phyloP scores from a whole-genome alignment of 2,888 invertebrate species.

The Halictus quadricinctus region DNA sequence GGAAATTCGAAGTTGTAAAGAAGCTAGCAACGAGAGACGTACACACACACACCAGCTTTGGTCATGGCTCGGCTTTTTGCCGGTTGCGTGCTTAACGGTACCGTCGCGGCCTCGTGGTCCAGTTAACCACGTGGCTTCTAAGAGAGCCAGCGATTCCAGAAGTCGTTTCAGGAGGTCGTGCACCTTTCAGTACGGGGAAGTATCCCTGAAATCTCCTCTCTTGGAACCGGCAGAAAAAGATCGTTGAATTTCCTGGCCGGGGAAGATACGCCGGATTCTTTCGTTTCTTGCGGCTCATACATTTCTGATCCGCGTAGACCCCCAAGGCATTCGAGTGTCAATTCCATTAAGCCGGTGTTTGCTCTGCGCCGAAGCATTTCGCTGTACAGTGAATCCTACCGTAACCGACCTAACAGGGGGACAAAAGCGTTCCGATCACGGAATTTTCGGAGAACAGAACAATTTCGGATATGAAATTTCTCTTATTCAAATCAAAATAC shows the following conservation, averaged over 20 bases:
- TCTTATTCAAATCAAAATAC: too few relatives aligned
- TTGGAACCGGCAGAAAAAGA: constrained; percentile 11
- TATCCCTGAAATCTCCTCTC: constrained; percentile 34
- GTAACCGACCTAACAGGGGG: not conserved
- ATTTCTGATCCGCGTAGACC: not conserved
- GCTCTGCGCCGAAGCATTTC: not conserved
- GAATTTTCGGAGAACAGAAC: too few relatives aligned
- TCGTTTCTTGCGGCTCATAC: not conserved
- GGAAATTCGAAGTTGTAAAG: constrained; percentile 60
- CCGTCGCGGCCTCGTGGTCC: constrained; percentile 72
- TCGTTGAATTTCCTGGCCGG: not conserved
- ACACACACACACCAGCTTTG: constrained; percentile 60
- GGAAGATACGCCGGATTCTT: not conserved
- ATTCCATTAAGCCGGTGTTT: not conserved
- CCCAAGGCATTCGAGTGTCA: not conserved
- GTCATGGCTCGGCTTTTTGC: constrained; percentile 69
- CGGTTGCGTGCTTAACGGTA: constrained; percentile 72
- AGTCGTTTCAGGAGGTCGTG: constrained; percentile 61
- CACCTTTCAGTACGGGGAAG: constrained; percentile 58
- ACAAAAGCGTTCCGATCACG: too few relatives aligned
- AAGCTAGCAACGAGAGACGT: constrained; percentile 28
- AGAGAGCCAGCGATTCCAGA: constrained; percentile 55
- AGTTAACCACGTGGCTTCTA: constrained; percentile 71
- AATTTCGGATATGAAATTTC: too few relatives aligned
- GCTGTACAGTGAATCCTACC: not conserved